Evolutionary conservation across 2,797 vertebrate species (phyloP), one percentile per base, ranked within the genome.

Genomic region (Aeoliscus strigatus): DNA sequence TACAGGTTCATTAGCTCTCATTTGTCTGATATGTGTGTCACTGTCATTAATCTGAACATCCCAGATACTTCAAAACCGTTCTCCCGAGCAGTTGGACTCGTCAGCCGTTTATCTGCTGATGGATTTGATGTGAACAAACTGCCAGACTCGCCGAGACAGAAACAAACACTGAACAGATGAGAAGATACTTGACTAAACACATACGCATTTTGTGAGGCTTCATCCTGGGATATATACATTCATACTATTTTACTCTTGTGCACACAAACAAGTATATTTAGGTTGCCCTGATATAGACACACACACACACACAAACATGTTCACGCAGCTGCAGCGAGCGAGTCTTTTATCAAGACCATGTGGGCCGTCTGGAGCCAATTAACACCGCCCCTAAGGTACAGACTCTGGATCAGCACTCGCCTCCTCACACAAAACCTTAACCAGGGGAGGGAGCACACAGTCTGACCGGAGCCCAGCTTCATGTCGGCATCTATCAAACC

Each of bases 281-380:
- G 37, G 40, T 49, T 33, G 41, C 36, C 44, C 23, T 14, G 18
- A 29, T 61, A 17, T 23, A 30, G 15, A 47, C 30, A 11, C 26
- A 33, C 3, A 23, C 21, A 11, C 24, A 27, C 17, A 23, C 27
- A 8, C 29, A 29, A 35, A 14, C 21, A 29, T 23, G 8, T 65
- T 34, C 13, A 27, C 29, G 8, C 43, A 79, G 80, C 79, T 82
- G 78, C 66, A 56, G 54, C 16, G 51, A 73, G 60, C 64, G 72
- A 68, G 59, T 67, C 35, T 65, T 83, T 84, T 81, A 85, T 85
- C 70, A 78, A 66, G 70, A 75, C 73, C 85, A 84, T 83, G 78
- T 86, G 80, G 69, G 64, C 77, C 82, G 83, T 86, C 81, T 86
- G 86, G 82, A 84, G 59, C 73, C 70, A 75, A 77, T 81, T 77